Conservation (phyloP, 1,140 invertebrate genomes). For the Sitophilus oryzae region DNA sequence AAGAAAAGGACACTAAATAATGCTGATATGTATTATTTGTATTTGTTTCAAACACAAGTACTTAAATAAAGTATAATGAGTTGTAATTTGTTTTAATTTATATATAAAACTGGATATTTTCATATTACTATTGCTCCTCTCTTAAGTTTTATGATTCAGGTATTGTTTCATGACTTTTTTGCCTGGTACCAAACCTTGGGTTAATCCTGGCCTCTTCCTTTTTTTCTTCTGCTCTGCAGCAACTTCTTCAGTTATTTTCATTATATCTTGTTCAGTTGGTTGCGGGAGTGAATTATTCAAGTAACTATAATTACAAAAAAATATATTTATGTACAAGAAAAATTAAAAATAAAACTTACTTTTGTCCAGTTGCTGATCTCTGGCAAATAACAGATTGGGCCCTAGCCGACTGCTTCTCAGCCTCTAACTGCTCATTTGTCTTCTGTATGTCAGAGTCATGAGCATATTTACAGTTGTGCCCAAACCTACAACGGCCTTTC, state of each 20-base stretch:
- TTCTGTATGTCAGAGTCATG: constrained; percentile 80
- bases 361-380: background rate
- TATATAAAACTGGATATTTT: background rate
- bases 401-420: constrained; percentile 40
- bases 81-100: background rate
- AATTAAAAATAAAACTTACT: background rate
- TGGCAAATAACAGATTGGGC: constrained; percentile 27
- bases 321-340: background rate
- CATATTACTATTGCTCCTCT: background rate
- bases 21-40: constrained; percentile 2
- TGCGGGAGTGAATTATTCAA: constrained; percentile 31
- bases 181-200: constrained; percentile 69
- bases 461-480: constrained; percentile 86
- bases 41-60: background rate
- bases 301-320: background rate
- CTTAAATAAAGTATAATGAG: constrained; percentile 1
- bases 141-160: constrained; percentile 33
- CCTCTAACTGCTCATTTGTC: constrained; percentile 51
- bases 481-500: constrained; percentile 84
- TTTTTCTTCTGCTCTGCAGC: constrained; percentile 49
- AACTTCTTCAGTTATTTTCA: constrained; percentile 50
- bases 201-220: constrained; percentile 72
- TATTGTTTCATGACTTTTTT: constrained; percentile 81
- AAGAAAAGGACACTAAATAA: background rate
- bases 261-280: constrained; percentile 34